Percentiles rank a stretch among this genome's conserved stretches.
Conservation (phyloP, 2,888 invertebrate genomes). For the Melinaea menophilus region DNA sequence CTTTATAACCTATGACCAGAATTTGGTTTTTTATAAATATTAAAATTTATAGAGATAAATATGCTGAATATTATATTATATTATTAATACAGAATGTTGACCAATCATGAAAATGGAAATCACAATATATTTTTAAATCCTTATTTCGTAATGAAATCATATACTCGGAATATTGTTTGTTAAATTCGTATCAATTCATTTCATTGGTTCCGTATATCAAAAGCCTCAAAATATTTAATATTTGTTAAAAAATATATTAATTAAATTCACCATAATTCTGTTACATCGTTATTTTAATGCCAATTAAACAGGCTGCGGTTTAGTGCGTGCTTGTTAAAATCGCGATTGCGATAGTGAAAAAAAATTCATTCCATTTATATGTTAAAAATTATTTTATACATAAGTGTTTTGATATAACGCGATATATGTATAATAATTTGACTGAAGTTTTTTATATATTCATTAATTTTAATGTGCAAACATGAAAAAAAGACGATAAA, state of each 20-base stretch:
- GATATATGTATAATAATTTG: no score
- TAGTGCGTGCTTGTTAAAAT: constrained; percentile 44
- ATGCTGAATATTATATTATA: no score
- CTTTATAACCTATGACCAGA: no score
- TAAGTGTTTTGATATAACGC: not conserved
- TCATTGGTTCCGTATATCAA: constrained; percentile 7
- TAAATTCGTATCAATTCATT: constrained; percentile 3
- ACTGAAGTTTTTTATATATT: no score
- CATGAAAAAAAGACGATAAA: no score
- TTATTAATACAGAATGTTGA: no score
- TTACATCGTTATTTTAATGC: constrained; percentile 74
- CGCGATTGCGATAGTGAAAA: constrained; percentile 39
- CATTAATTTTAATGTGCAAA: no score
- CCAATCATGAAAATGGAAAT: no score
- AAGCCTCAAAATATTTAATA: constrained; percentile 12
- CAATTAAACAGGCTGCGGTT: constrained; percentile 62
- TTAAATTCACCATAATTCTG: constrained; percentile 49
- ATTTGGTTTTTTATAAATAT: no score
- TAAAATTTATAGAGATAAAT: no score
- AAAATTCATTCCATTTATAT: constrained; percentile 9
- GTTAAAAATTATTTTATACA: constrained; percentile 1
- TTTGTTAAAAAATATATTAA: constrained; percentile 24
- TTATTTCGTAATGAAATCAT: not conserved
- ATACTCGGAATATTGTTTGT: constrained; percentile 3
- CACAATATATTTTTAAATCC: no score